Conservation (phyloP, 2,113 vertebrate genomes). For the Vireo altiloquus region DNA sequence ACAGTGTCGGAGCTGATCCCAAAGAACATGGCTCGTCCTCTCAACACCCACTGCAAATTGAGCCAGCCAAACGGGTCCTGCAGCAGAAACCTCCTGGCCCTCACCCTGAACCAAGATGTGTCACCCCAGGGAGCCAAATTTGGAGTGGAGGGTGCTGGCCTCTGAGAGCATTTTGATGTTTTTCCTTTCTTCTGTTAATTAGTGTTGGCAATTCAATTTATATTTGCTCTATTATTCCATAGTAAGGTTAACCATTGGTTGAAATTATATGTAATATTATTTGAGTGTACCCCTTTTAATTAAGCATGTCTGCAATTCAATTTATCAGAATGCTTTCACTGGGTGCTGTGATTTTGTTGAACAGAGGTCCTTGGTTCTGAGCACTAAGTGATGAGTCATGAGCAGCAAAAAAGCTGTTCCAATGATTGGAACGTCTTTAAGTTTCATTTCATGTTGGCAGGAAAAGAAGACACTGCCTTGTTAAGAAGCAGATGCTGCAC, state of each 20-base stretch:
- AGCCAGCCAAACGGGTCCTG: not conserved
- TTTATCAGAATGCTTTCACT: not conserved
- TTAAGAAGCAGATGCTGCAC: conserved; percentile 3
- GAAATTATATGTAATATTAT: not conserved
- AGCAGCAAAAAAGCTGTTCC: not conserved
- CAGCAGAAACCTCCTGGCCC: not conserved
- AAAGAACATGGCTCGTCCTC: rapidly evolving
- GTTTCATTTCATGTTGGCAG: not conserved
- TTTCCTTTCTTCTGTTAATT: not conserved
- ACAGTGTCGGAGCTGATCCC: rapidly evolving
- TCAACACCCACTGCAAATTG: not conserved
- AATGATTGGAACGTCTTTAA: not conserved
- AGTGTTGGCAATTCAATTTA: not conserved
- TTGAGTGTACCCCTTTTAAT: not conserved
- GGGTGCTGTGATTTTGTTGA: not conserved
- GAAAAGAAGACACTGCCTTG: not conserved
- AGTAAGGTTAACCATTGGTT: not conserved
- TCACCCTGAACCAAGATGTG: not conserved
- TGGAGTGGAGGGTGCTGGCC: not conserved
- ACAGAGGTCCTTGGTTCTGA: not conserved
- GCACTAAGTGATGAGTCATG: not conserved
- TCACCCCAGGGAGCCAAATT: not conserved
- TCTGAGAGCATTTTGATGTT: not conserved
- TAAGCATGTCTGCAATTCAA: not conserved
- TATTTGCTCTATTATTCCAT: not conserved